Conservation (phyloP, 2,888 invertebrate genomes). For the Allygus modestus region DNA sequence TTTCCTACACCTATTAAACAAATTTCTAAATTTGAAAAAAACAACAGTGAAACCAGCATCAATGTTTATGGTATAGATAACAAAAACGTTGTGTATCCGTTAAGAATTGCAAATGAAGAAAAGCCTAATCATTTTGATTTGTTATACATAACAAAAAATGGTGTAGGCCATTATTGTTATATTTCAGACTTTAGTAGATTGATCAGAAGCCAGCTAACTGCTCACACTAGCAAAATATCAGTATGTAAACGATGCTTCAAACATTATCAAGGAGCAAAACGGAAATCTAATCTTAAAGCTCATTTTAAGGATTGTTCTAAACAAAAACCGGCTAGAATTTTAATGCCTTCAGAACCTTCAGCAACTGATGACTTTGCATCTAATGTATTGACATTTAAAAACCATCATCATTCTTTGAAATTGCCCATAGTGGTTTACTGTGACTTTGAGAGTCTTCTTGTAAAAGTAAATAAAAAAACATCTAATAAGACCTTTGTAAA, state of each 20-base stretch:
- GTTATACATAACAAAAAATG: background rate
- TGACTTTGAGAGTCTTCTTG: conserved; percentile 41
- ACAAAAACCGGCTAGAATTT: background rate
- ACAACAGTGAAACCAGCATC: background rate
- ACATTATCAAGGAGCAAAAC: background rate
- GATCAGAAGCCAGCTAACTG: background rate
- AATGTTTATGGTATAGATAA: conserved; percentile 35
- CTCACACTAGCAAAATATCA: background rate
- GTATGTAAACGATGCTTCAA: conserved; percentile 34
- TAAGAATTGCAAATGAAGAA: conserved; percentile 36
- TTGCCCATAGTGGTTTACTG: conserved; percentile 26
- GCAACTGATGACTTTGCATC: too few relatives aligned
- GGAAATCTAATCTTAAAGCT: background rate
- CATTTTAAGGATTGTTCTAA: conserved; percentile 18
- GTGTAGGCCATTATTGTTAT: too few relatives aligned
- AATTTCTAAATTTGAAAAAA: conserved; percentile 40
- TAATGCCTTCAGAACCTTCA: background rate
- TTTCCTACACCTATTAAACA: conserved; percentile 48
- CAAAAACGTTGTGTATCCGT: conserved; percentile 17
- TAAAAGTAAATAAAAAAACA: background rate
- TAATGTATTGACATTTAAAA: conserved; percentile 16
- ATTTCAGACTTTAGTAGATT: too few relatives aligned
- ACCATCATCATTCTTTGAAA: conserved; percentile 8
- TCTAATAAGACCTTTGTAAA: background rate
- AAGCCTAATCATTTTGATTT: conserved; percentile 25